phyloP scores from a whole-genome alignment of 92 coral and sea anemone species.

The Siderastrea siderea region DNA sequence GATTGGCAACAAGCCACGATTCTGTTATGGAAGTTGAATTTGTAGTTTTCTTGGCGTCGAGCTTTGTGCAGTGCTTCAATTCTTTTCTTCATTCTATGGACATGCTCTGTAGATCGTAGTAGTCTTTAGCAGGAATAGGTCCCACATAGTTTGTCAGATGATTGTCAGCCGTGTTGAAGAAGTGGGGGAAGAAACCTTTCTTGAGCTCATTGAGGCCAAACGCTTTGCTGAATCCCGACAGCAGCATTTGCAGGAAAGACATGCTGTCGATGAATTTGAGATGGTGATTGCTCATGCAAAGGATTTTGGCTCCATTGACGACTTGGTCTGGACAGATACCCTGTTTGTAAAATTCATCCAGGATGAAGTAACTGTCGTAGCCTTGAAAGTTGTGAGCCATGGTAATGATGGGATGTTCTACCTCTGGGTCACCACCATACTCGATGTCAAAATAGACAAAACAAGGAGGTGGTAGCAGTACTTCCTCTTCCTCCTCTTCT shows the following conservation, averaged over 20 bases:
- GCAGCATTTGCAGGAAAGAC: neutral
- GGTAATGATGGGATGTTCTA: too few relatives aligned
- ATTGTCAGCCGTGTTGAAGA: neutral
- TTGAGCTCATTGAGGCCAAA: neutral
- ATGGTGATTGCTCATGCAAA: too few relatives aligned
- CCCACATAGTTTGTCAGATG: neutral
- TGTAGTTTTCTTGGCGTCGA: neutral
- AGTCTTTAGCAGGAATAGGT: neutral
- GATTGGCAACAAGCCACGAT: neutral
- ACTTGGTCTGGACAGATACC: too few relatives aligned
- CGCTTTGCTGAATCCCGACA: neutral
- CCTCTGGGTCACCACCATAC: too few relatives aligned
- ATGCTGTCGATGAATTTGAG: neutral
- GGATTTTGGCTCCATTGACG: too few relatives aligned
- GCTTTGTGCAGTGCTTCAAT: neutral
- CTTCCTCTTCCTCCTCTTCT: too few relatives aligned
- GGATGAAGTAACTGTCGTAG: too few relatives aligned
- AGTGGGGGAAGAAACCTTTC: conserved; percentile 1
- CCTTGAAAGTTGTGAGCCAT: too few relatives aligned
- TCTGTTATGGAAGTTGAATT: neutral
- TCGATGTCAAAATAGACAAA: too few relatives aligned
- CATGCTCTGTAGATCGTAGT: conserved; percentile 2
- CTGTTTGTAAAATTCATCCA: too few relatives aligned
- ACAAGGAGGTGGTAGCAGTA: too few relatives aligned
- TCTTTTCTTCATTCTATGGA: too few relatives aligned